Base-by-base conservation (phyloP, 2,113 vertebrate species). In the Hippocampus comes region DNA sequence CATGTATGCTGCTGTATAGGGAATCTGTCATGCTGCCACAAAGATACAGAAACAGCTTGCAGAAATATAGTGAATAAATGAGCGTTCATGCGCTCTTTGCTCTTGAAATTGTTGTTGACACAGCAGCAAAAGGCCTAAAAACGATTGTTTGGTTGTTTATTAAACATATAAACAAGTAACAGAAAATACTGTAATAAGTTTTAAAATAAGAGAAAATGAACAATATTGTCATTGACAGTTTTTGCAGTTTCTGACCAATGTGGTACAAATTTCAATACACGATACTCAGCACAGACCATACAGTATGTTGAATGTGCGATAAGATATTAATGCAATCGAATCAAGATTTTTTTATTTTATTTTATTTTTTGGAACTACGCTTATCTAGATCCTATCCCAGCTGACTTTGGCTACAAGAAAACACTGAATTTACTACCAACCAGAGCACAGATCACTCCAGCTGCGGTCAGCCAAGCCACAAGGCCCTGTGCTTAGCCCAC, bases 1-100 rank as follows among this genome's bases (percentile, higher is more conserved):
- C 81, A 81, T 88, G 82, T 88, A 87, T 85, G 79, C 77, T 76
- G 84, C 78, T 75, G 67, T 86, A 86, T 85, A 82, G 84, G 81
- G 69, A 80, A 84, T 23, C 60, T 68, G 80, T 77, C 80, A 73
- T 76, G 69, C 72, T 42, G 71, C 74, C 78, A 78, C 72, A 64
- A 55, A 75, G 46, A 68, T 70, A 63, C 49, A 70, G 68, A 64
- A 72, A 68, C 63, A 70, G 80, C 80, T 77, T 1, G 15, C 74
- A 70, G 82, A 78, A 81, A 71, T 87, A 77, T 76, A 70, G 78
- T 71, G 70, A 65, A 67, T 67, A 73, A 60, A 63, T 12, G 43
- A 42, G 6, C 73, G 68, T 73, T 53, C 41, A 48, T 73, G 74
- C 67, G 11, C 20, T 78, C 63, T 84, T 79, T 82, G 71, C 71